A percentile compares a stretch with the other conserved stretches of the same genome.
These are phyloP conservation scores for Macrosiphum euphorbiae DNA, from an alignment of 2,888 invertebrate species.

Conservation along the genomic window DNA sequence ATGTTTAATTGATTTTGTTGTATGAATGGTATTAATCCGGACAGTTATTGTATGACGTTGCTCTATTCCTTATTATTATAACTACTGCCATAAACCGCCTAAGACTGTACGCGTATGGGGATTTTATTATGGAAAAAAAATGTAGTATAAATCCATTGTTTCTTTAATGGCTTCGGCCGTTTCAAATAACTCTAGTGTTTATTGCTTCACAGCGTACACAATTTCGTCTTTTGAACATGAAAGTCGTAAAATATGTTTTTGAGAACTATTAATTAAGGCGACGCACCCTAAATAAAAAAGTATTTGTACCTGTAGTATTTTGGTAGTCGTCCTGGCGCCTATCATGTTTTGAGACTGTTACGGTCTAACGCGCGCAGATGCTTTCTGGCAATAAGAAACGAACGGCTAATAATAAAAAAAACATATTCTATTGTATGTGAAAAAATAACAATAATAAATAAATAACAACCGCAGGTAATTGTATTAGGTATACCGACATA, in stretches of 20 bases:
- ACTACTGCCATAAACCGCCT: background rate
- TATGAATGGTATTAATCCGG: constrained; percentile 23
- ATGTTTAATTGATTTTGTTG: constrained; percentile 35
- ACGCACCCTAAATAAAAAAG: background rate
- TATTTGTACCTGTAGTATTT: background rate
- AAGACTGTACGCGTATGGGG: background rate
- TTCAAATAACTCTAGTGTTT: background rate
- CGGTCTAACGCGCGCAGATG: constrained; percentile 52
- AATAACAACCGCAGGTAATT: constrained; percentile 48
- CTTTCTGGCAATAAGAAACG: constrained; percentile 31
- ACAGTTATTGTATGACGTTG: constrained; percentile 28
- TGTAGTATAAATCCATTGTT: constrained; percentile 19
- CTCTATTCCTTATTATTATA: constrained; percentile 11
- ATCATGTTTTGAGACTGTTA: constrained; percentile 51
- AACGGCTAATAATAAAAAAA: constrained; percentile 31
- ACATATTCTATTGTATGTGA: constrained; percentile 42
- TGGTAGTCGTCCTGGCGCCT: constrained; percentile 54
- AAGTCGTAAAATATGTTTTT: background rate
- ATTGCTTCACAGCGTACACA: background rate
- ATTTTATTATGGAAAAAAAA: background rate
- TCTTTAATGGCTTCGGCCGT: constrained; percentile 6
- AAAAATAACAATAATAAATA: constrained; percentile 37
- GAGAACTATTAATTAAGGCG: constrained; percentile 15
- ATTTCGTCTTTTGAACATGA: background rate
- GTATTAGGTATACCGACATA: constrained; percentile 40